Percentiles rank a stretch among this genome's conserved stretches.
Evolutionary conservation across 2,113 vertebrate genomes (phyloP).

Genomic region (Muntiacus reevesi): DNA sequence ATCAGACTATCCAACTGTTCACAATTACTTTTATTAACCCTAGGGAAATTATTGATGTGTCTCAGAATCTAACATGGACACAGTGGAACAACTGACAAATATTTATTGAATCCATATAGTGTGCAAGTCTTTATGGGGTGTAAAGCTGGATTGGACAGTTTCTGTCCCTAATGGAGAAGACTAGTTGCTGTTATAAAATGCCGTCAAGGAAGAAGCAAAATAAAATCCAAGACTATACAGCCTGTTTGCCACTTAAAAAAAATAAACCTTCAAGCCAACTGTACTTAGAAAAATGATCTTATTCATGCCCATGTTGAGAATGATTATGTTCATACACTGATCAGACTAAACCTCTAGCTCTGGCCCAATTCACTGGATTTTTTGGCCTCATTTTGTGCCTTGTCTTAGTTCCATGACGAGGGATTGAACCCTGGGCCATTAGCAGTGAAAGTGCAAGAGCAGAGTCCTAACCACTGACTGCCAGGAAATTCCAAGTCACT

Average conservation of each 20-base stretch:
- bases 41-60: slow-evolving; percentile 67
- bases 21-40: slow-evolving; percentile 69
- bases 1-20: slow-evolving; percentile 62
- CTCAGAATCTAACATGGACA: slow-evolving; percentile 52
- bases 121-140: slow-evolving; percentile 1
- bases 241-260: slow-evolving; percentile 11
- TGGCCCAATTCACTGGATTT: neutral
- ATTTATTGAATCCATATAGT: slow-evolving; percentile 50
- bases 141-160: slow-evolving; percentile 25
- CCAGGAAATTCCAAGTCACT: neutral
- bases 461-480: neutral
- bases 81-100: slow-evolving; percentile 41
- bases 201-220: neutral
- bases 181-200: slow-evolving; percentile 29
- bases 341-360: neutral
- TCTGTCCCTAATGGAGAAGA: neutral
- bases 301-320: neutral
- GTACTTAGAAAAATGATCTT: neutral
- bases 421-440: neutral
- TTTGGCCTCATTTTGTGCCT: neutral
- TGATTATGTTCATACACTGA: neutral
- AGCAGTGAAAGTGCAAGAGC: neutral
- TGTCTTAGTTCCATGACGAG: neutral
- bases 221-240: neutral
- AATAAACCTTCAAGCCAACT: neutral